A percentile compares a stretch with the other conserved stretches of the same genome.
These are phyloP conservation scores for Alouatta palliata DNA, from an alignment of 2,113 vertebrate species.

Conservation along the genomic window DNA sequence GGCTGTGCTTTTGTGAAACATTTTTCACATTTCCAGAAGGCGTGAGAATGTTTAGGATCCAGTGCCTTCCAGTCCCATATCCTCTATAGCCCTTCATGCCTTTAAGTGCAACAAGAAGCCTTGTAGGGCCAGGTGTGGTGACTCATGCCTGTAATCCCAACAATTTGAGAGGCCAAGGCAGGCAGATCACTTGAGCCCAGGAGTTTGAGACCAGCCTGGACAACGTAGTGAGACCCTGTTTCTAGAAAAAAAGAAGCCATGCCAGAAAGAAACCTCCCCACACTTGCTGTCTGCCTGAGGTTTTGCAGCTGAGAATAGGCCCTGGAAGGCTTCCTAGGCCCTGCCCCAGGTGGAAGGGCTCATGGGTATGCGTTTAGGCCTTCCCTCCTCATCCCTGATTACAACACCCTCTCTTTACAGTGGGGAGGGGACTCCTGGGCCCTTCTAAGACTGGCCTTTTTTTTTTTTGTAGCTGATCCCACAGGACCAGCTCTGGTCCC, in stretches of 20 bases:
- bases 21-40: neutral
- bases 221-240: no score
- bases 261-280: neutral
- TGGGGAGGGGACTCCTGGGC: neutral
- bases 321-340: neutral
- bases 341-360: neutral
- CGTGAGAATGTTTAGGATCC: neutral
- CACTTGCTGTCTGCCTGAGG: neutral
- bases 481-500: slow-evolving; percentile 69
- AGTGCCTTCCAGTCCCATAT: neutral
- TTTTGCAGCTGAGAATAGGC: neutral
- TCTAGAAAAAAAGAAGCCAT: neutral
- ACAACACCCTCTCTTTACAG: neutral
- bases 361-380: accelerated
- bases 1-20: neutral
- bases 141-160: no score
- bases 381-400: neutral
- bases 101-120: neutral
- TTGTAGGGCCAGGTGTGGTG: no score
- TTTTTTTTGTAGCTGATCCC: slow-evolving; percentile 77
- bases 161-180: no score
- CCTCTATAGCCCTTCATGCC: neutral
- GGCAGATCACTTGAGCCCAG: no score
- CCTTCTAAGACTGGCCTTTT: neutral
- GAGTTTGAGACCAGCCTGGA: no score